Base-by-base conservation (phyloP, 1,140 invertebrate genomes). In the Medauroidea extradentata region DNA sequence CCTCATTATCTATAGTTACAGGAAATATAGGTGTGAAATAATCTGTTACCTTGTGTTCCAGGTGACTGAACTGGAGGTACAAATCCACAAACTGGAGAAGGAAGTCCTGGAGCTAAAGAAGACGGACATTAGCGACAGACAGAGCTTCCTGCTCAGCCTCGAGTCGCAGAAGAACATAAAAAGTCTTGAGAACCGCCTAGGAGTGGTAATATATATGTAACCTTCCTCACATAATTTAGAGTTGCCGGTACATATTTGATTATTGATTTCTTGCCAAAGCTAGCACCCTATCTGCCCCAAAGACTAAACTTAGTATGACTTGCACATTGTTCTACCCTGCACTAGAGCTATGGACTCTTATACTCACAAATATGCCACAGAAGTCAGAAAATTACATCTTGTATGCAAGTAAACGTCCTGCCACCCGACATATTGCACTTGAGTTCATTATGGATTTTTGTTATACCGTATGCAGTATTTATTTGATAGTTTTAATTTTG, bases 131-230 rank as follows among this genome's bases (percentile, higher is more conserved):
- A 61, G 44, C 53, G 59, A 63, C 34, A 39, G 3, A 1, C 4
- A 14, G 7, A 34, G 27, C 16, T 14, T 48, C 59, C 79, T 80
- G 41, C 76, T 76, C 19, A 71, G 78, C 7, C 63, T 75, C 3
- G 81, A 80, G 21, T 82, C 81, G 4, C 77, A 83, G 57, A 84
- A 79, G 39, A 73, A 78, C 46, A 74, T 87, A 7, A 69, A 74
- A 3, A 85, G 85, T 42, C 67, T 90, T 41, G 85, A 89, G 66
- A 86, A 90, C 71, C 81, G 85, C 0, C 71, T 89, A 9, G 85
- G 88, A 63, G 85, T 85, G 39, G 61, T 63, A 39, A 27, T 5
- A 29, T n/a, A 52, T 25, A 49, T 16, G 34, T 29, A 11, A 11
- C 23, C 24, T 9, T 38, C 8, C 19, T 48, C 9, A 48, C 8